These are phyloP conservation scores for Dasyornis broadbenti DNA, from an alignment of 2,113 vertebrate species.

Conservation along the genomic window DNA sequence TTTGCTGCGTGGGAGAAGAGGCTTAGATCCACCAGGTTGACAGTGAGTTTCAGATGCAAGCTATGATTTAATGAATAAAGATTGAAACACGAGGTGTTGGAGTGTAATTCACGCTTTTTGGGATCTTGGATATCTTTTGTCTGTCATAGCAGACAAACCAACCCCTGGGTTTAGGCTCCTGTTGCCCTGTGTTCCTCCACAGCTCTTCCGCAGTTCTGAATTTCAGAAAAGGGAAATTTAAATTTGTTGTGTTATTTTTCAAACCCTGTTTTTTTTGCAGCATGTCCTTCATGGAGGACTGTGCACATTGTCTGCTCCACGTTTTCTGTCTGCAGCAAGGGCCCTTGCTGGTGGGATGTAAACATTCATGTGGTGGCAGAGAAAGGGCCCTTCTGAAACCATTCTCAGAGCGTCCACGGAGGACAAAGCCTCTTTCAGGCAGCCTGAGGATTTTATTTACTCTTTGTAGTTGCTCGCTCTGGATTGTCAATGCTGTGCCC, in stretches of 20 bases:
- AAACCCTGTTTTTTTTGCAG: not conserved
- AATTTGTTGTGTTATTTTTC: not conserved
- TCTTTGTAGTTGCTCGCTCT: not conserved
- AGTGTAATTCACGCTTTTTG: not conserved
- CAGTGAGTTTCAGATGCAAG: not conserved
- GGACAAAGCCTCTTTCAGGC: constrained; percentile 12
- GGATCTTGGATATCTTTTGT: not conserved
- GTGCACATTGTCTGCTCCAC: fast-evolving
- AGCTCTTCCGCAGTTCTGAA: fast-evolving
- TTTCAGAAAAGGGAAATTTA: not conserved
- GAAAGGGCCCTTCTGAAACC: not conserved
- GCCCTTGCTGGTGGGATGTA: not conserved
- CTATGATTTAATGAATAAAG: not conserved
- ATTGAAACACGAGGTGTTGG: fast-evolving
- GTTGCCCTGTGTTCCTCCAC: fast-evolving
- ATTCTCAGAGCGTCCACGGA: fast-evolving
- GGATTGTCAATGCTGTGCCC: not conserved
- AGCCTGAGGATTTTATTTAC: not conserved
- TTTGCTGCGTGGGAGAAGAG: not conserved
- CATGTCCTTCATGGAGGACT: fast-evolving
- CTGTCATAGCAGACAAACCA: not conserved
- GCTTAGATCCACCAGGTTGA: not conserved
- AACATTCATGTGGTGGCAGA: not conserved
- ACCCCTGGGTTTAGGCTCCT: not conserved
- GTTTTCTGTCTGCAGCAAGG: fast-evolving